Percentiles rank a stretch among this genome's conserved stretches.
phyloP scores from a whole-genome alignment of 2,888 invertebrate genomes.

The Nemoura dubitans region DNA sequence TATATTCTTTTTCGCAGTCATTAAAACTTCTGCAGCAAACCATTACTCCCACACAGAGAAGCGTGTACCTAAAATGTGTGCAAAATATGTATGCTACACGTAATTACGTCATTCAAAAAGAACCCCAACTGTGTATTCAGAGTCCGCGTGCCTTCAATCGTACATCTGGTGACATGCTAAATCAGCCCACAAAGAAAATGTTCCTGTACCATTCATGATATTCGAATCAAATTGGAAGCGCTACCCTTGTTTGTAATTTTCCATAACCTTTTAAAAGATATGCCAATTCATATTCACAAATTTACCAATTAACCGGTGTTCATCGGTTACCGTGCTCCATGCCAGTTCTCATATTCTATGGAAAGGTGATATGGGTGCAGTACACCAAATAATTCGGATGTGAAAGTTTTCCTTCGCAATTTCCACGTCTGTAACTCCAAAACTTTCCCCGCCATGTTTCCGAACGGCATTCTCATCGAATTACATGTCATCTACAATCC shows the following conservation, averaged over 20 bases:
- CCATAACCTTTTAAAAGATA: no score
- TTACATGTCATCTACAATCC: background rate
- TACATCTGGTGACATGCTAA: no score
- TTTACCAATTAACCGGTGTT: no score
- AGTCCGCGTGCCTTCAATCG: no score
- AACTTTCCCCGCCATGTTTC: background rate
- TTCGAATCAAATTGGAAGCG: no score
- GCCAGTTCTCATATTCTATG: no score
- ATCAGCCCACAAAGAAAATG: no score
- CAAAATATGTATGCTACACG: background rate
- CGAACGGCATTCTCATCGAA: background rate
- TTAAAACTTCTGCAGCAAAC: background rate
- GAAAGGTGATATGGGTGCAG: background rate
- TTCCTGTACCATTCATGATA: no score
- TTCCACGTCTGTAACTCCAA: background rate
- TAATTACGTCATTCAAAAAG: background rate
- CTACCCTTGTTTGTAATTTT: no score
- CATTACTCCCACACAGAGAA: background rate
- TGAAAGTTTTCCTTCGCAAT: background rate
- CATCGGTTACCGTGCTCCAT: no score
- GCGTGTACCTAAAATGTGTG: background rate
- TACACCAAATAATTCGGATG: background rate
- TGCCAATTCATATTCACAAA: no score
- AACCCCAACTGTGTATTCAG: no score
- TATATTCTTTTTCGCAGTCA: background rate